Conservation (phyloP, 2,113 vertebrate genomes). For the Myocastor coypus region DNA sequence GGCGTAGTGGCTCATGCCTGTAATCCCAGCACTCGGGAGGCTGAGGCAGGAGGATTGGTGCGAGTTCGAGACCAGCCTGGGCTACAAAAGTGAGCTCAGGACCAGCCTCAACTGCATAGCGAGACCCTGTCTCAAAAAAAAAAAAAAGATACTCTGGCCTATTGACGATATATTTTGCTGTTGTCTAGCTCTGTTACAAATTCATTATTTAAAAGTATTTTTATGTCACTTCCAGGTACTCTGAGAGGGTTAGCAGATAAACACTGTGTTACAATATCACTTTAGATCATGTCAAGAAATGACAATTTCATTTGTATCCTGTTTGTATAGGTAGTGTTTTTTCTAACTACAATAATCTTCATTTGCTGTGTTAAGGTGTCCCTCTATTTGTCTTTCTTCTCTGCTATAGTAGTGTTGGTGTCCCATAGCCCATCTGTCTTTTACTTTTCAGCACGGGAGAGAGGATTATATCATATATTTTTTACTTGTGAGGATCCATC, state of each 20-base stretch:
- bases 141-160: neutral
- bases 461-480: neutral
- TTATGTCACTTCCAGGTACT: neutral
- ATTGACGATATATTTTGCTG: neutral
- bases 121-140: too few species aligned
- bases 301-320: neutral
- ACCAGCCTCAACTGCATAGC: too few species aligned
- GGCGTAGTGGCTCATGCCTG: too few species aligned
- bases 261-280: neutral
- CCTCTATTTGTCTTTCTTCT: neutral
- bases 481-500: slow-evolving; percentile 93
- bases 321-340: neutral
- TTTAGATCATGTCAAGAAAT: neutral
- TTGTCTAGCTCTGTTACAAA: neutral
- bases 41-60: too few species aligned
- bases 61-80: too few species aligned
- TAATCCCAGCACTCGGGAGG: too few species aligned
- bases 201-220: neutral
- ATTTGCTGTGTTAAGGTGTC: neutral
- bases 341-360: neutral
- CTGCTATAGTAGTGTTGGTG: neutral
- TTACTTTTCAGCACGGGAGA: neutral
- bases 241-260: neutral
- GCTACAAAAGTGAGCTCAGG: too few species aligned
- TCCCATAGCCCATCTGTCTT: neutral